phyloP scores from a whole-genome alignment of 2,888 invertebrate genomes.

The Therioaphis trifolii region DNA sequence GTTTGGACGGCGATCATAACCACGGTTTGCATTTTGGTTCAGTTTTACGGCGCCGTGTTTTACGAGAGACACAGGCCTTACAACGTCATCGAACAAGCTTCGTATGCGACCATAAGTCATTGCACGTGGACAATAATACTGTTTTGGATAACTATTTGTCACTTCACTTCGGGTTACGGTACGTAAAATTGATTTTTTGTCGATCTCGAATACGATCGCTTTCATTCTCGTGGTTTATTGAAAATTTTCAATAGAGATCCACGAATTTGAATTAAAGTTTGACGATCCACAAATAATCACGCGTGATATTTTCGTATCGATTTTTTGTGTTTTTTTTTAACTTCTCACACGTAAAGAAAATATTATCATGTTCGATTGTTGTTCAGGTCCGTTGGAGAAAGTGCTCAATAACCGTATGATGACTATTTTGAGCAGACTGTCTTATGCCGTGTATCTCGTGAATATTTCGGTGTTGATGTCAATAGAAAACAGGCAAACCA shows the following conservation, averaged over 20 bases:
- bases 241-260: no score
- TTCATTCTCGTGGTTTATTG: no score
- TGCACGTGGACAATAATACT: neutral
- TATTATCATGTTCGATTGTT: neutral
- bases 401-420: neutral
- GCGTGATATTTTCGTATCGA: no score
- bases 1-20: neutral
- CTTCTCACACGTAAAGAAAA: no score
- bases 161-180: constrained; percentile 42
- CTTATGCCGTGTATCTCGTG: constrained; percentile 19
- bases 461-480: constrained; percentile 19
- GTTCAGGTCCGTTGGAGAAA: constrained; percentile 21
- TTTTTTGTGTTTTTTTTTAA: no score
- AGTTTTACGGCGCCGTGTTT: neutral
- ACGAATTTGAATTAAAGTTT: no score
- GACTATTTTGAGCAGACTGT: neutral
- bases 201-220: no score
- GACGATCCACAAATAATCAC: no score
- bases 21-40: neutral
- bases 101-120: constrained; percentile 9
- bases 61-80: constrained; percentile 22
- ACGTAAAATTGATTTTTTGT: neutral
- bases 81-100: constrained; percentile 26
- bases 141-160: constrained; percentile 7
- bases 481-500: neutral